A percentile compares a stretch with the other conserved stretches of the same genome.
Conservation (phyloP, 2,113 vertebrate genomes). For the Madoqua kirkii region DNA sequence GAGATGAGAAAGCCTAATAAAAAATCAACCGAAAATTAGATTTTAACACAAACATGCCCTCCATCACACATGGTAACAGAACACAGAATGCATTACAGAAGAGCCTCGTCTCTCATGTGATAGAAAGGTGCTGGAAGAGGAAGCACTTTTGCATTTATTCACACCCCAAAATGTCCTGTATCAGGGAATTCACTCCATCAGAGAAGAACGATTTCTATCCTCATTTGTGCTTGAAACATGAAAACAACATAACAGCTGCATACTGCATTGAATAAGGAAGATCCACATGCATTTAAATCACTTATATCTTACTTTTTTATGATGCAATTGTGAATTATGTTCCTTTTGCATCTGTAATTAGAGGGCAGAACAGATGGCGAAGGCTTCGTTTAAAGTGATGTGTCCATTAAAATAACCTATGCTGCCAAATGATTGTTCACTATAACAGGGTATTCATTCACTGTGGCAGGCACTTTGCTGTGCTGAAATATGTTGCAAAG, state of each 20-base stretch:
- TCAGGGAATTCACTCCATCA: slow-evolving; percentile 73
- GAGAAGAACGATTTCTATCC: slow-evolving; percentile 77
- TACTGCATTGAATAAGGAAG: slow-evolving; percentile 88
- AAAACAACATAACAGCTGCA: slow-evolving; percentile 88
- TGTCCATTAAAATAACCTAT: slow-evolving; percentile 90
- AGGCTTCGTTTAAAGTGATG: slow-evolving; percentile 88
- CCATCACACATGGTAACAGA: not conserved
- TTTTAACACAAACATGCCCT: not conserved
- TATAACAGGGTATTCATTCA: slow-evolving; percentile 81
- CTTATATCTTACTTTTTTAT: slow-evolving; percentile 88
- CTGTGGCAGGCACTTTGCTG: slow-evolving; percentile 75
- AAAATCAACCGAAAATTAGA: not conserved
- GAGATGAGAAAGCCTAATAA: not conserved
- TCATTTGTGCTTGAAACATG: slow-evolving; percentile 87
- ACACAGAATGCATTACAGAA: not conserved
- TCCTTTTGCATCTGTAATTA: slow-evolving; percentile 90
- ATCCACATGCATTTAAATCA: slow-evolving; percentile 91
- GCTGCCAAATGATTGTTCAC: slow-evolving; percentile 85
- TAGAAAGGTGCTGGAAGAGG: slow-evolving; percentile 41
- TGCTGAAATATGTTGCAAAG: slow-evolving; percentile 73
- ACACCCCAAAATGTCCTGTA: slow-evolving; percentile 60
- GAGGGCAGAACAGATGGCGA: slow-evolving; percentile 89
- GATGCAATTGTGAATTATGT: slow-evolving; percentile 83
- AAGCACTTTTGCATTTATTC: slow-evolving; percentile 41
- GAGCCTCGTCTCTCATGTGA: not conserved